Conservation (phyloP, 2,113 vertebrate genomes). For the Oncorhynchus keta region DNA sequence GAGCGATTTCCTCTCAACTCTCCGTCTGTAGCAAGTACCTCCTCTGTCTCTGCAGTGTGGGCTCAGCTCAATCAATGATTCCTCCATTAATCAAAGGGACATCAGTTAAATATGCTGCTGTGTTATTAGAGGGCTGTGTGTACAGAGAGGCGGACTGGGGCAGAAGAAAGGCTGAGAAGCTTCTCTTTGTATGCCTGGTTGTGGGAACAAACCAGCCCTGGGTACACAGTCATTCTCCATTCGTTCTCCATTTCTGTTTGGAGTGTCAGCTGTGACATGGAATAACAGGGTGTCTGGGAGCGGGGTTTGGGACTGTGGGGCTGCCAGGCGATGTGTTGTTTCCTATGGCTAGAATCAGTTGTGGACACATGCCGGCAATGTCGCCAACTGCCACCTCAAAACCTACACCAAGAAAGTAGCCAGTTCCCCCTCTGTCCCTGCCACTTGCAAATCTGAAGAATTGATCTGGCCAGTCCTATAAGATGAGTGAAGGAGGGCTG, state of each 20-base stretch:
- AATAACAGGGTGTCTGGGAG: slow-evolving; percentile 1
- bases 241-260: slow-evolving; percentile 46
- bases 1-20: slow-evolving; percentile 27
- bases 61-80: background rate
- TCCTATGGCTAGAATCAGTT: slow-evolving; percentile 38
- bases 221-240: slow-evolving; percentile 27
- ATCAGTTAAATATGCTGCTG: slow-evolving; percentile 18
- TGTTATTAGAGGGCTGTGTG: slow-evolving; percentile 39
- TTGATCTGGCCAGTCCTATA: too few species aligned
- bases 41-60: background rate
- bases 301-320: background rate
- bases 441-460: too few species aligned
- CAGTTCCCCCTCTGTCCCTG: background rate
- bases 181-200: slow-evolving; percentile 3
- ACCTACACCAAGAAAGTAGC: background rate
- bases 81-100: slow-evolving; percentile 23
- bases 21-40: background rate
- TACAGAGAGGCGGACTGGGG: slow-evolving; percentile 30
- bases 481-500: background rate
- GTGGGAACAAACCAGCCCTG: slow-evolving; percentile 25
- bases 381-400: slow-evolving; percentile 34
- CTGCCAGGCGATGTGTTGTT: slow-evolving; percentile 42
- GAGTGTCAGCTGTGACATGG: slow-evolving; percentile 47
- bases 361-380: slow-evolving; percentile 35
- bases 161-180: slow-evolving; percentile 5